Evolutionary conservation across 1,140 invertebrate genomes (phyloP), one percentile per base, ranked within the genome.

Genomic region (Aphaenogaster rudis): DNA sequence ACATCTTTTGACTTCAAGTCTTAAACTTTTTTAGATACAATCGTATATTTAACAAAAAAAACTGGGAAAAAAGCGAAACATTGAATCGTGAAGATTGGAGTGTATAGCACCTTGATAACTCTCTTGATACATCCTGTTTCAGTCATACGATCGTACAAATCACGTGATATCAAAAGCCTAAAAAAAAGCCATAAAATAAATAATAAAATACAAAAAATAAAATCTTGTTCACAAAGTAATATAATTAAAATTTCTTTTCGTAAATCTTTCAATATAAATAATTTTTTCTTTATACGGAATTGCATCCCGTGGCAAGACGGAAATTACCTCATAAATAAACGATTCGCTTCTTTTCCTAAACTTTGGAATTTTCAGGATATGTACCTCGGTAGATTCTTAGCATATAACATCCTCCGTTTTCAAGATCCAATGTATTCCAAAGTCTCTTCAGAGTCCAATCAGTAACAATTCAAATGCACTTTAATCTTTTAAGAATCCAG

Each of bases 281-380:
- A 39, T 15, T 48, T 21, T 76, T 76, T 76, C n/a, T 59, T 59
- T 39, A 4, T 4, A 59, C 1, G 1, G 3, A 7, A 57, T 39
- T 1, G 11, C 11, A 57, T 15, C 2, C n/a, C 28, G 21, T 48
- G 17, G 8, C 33, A n/a, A 57, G 11, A 74, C 3, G 2, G 13
- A 76, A 76, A 59, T 76, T 76, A 76, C n/a, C 36, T 61, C 2
- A 17, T 57, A 28, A 76, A 45, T 76, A 76, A 42, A 8, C n/a
- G 0, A 59, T 28, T 59, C 3, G 17, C 2, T 57, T 2, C 9
- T 21, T 28, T 39, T 45, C 28, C 13, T 28, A 42, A 76, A 7
- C 21, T 42, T 42, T 2, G 0, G 1, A 21, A 76, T 3, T 59
- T 59, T 76, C 6, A 42, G 5, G 6, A 39, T 36, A n/a, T 9